Conservation (phyloP, 2,888 invertebrate genomes). For the Chrysina gloriosa region DNA sequence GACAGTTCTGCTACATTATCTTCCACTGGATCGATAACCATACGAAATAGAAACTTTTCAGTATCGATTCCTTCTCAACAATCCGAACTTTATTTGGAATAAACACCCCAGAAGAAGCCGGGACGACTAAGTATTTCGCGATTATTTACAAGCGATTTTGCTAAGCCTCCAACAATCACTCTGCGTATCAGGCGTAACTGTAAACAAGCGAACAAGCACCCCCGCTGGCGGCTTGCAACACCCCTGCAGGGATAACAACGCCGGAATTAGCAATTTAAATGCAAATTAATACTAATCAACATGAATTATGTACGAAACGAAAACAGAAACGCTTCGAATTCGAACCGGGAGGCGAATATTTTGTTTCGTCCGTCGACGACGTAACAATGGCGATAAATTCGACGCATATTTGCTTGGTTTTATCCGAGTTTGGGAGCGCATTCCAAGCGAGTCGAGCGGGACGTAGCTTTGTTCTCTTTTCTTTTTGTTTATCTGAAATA, state of each 20-base stretch:
- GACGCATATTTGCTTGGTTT: conserved; percentile 17
- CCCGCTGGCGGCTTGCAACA: background rate
- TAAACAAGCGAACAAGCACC: background rate
- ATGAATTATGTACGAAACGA: conserved; percentile 4
- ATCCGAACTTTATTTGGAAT: background rate
- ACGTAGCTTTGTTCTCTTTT: too few relatives aligned
- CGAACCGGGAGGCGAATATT: background rate
- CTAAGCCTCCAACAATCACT: background rate
- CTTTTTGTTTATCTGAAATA: too few relatives aligned
- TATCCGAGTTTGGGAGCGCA: background rate
- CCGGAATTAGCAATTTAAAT: conserved; percentile 29
- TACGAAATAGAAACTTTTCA: too few relatives aligned
- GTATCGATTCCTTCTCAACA: too few relatives aligned
- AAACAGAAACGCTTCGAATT: background rate
- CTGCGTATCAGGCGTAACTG: background rate
- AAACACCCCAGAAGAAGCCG: background rate
- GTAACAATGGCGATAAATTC: conserved; percentile 6
- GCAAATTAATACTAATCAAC: conserved; percentile 34
- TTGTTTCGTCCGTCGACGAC: background rate
- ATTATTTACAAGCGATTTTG: background rate
- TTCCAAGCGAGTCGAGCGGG: too few relatives aligned
- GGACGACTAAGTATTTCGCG: background rate
- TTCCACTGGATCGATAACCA: too few relatives aligned
- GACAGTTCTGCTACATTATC: too few relatives aligned
- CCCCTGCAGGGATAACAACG: conserved; percentile 1